A percentile compares a stretch with the other conserved stretches of the same genome.
Conservation (phyloP, 2,113 vertebrate genomes). For the Oceanites oceanicus region DNA sequence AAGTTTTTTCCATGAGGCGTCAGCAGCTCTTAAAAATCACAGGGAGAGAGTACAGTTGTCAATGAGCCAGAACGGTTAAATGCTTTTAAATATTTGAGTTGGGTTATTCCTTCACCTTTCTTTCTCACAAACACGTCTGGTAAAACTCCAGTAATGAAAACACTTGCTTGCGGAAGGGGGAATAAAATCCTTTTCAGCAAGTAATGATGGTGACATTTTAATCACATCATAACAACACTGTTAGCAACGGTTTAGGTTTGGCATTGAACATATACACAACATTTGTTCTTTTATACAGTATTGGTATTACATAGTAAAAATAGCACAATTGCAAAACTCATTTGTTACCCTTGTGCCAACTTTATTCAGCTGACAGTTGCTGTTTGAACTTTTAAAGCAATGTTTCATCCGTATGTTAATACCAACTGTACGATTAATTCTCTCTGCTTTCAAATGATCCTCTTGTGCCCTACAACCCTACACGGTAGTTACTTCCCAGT, state of each 20-base stretch:
- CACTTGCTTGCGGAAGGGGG: not conserved
- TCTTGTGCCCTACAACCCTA: not conserved
- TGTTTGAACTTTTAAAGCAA: constrained; percentile 62
- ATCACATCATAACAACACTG: constrained; percentile 1
- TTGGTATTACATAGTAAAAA: constrained; percentile 53
- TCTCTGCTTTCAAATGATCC: constrained; percentile 9
- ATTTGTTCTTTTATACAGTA: constrained; percentile 49
- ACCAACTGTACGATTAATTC: constrained; percentile 15
- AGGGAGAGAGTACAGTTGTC: constrained; percentile 35
- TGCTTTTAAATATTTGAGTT: constrained; percentile 53
- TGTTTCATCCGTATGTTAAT: constrained; percentile 66
- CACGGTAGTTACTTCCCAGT: not conserved
- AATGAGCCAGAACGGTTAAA: constrained; percentile 11
- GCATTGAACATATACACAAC: constrained; percentile 27
- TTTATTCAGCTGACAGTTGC: constrained; percentile 49
- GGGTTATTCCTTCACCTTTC: constrained; percentile 55
- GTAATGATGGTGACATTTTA: constrained; percentile 42
- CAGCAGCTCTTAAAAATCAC: constrained; percentile 57
- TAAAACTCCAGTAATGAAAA: constrained; percentile 64
- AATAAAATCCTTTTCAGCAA: constrained; percentile 29
- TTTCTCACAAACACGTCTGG: constrained; percentile 44
- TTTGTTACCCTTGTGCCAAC: constrained; percentile 59
- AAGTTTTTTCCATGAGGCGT: constrained; percentile 53
- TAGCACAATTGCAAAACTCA: constrained; percentile 63
- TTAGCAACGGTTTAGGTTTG: constrained; percentile 33